Evolutionary conservation across 2,888 invertebrate species (phyloP), one percentile per base, ranked within the genome.

Genomic region (Drosophila neotestacea): DNA sequence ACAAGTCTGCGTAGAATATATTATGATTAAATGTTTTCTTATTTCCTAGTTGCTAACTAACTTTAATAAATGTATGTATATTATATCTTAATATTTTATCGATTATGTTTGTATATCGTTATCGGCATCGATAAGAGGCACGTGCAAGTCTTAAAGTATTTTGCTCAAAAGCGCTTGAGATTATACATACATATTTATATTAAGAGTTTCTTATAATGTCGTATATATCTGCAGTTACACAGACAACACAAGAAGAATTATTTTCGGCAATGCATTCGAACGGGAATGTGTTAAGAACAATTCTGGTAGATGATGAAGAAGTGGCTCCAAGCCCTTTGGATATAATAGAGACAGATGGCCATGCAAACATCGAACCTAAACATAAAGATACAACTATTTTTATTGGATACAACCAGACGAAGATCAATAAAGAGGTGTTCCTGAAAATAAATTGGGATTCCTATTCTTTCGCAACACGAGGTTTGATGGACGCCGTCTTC

Each of bases 401-500:
- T 0, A 55, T 71, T 44, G 71, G 71, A 1, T 4, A 2, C 22
- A 52, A 72, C 10, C n/a, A n/a, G 4, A 72, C 70, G 1, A n/a
- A 2, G 10, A 7, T 56, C n/a, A n/a, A 65, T 1, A 9, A 4
- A 4, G 1, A 1, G 0, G 10, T 6, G 5, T 70, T 22, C 7
- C 3, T 1, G 1, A 2, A 9, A 0, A 64, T 71, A 3, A 28
- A 42, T 4, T 70, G 70, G 65, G 38, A 52, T 1, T 60, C 22
- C 13, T 38, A 51, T 47, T 52, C 71, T 6, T 11, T 65, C 56
- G 71, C 71, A 1, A 65, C 70, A 1, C 59, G 60, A 0, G 46
- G 32, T 0, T 10, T 72, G 4, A 10, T 70, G 16, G 47, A 60
- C 10, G 70, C 60, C 1, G 59, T 72, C 11, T 72, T 72, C 1